Conservation (phyloP, 2,888 invertebrate genomes). For the Nymphalis c-album region DNA sequence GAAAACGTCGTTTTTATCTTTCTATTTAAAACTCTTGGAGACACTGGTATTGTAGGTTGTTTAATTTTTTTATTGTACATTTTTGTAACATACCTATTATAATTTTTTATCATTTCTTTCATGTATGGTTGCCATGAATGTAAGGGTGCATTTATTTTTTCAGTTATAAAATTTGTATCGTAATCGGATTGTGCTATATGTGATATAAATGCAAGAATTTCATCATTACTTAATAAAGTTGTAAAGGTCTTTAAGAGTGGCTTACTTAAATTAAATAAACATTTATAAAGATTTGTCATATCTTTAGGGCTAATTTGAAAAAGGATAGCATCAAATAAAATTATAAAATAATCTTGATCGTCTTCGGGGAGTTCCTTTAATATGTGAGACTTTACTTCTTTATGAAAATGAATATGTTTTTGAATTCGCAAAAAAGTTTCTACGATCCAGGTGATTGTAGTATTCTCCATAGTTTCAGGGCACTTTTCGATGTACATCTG, state of each 20-base stretch:
- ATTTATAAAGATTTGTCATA: slow-evolving; percentile 63
- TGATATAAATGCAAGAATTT: slow-evolving; percentile 68
- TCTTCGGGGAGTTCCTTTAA: slow-evolving; percentile 58
- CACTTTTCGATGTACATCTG: slow-evolving; percentile 64
- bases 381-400: slow-evolving; percentile 52
- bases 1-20: slow-evolving; percentile 47
- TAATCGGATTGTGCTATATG: slow-evolving; percentile 73
- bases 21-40: slow-evolving; percentile 61
- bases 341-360: slow-evolving; percentile 64
- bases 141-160: slow-evolving; percentile 75
- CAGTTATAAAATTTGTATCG: slow-evolving; percentile 74
- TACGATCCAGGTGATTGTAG: slow-evolving; percentile 67
- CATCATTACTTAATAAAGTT: slow-evolving; percentile 69
- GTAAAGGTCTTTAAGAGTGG: slow-evolving; percentile 60
- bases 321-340: slow-evolving; percentile 60
- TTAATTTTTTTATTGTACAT: slow-evolving; percentile 57
- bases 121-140: slow-evolving; percentile 73
- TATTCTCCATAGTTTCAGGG: slow-evolving; percentile 58
- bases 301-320: slow-evolving; percentile 62
- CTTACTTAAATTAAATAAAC: slow-evolving; percentile 70
- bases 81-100: slow-evolving; percentile 60
- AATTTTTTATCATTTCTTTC: slow-evolving; percentile 66
- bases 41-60: slow-evolving; percentile 60
- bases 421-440: slow-evolving; percentile 66
- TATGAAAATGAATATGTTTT: slow-evolving; percentile 61